Evolutionary conservation across 2,113 vertebrate genomes (phyloP).

Genomic region (Colaptes auratus): DNA sequence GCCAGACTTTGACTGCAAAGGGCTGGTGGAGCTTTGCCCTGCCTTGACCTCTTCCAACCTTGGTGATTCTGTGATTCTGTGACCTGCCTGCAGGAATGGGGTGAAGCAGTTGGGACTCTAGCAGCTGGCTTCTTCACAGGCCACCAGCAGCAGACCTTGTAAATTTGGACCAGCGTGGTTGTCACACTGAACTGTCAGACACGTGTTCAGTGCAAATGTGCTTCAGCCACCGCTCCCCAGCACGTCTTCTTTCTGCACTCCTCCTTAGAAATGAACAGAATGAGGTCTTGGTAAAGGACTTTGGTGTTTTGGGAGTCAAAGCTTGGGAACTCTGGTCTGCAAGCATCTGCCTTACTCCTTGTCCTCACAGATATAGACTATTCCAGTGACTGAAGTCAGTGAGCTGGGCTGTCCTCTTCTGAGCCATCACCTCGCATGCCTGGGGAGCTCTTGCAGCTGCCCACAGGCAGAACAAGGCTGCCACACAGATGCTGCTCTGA

Average conservation of each 20-base stretch:
- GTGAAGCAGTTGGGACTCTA: neutral
- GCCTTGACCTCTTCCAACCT: too few species aligned
- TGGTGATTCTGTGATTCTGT: too few species aligned
- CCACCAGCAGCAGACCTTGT: neutral
- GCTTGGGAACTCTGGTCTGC: neutral
- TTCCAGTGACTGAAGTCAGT: neutral
- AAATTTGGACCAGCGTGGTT: fast-evolving
- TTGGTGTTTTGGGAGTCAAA: neutral
- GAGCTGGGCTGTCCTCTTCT: neutral
- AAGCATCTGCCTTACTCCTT: neutral
- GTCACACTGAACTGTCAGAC: fast-evolving
- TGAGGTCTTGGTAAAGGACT: neutral
- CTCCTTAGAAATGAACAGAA: neutral
- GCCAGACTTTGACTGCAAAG: neutral
- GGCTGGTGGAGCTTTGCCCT: neutral
- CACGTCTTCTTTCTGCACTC: fast-evolving
- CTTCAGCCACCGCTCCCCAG: fast-evolving
- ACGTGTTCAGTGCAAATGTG: neutral
- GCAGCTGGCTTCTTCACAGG: neutral
- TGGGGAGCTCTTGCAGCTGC: neutral
- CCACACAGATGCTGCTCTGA: neutral
- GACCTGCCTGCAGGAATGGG: neutral
- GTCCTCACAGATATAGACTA: neutral
- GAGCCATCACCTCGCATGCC: neutral
- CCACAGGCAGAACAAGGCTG: fast-evolving